Percentiles rank a stretch among this genome's conserved stretches.
Evolutionary conservation across 1,140 invertebrate genomes (phyloP).

Genomic region (Drosophila paulistorum): DNA sequence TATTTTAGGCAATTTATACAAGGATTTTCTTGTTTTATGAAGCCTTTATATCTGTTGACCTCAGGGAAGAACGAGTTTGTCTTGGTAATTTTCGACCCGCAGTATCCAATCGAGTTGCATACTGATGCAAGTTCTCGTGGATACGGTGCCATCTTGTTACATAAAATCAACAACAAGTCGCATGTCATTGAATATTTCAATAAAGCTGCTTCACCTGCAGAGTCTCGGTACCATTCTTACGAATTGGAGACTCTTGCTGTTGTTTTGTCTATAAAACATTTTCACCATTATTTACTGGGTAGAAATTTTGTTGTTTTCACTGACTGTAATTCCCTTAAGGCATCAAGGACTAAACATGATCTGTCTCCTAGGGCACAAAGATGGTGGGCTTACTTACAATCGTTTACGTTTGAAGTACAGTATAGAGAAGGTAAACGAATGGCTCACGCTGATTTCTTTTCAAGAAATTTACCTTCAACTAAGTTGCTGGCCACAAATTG

Average conservation of each 20-base stretch:
- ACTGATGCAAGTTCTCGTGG: constrained; percentile 6
- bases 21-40: constrained; percentile 5
- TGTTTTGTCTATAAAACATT: background rate
- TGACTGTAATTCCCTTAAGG: too few relatives aligned
- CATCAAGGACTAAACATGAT: too few relatives aligned
- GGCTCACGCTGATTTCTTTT: too few relatives aligned
- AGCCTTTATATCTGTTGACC: background rate
- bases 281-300: too few relatives aligned
- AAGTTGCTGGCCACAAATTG: too few relatives aligned
- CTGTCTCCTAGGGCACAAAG: too few relatives aligned
- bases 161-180: constrained; percentile 3
- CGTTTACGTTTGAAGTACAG: too few relatives aligned
- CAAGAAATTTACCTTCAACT: too few relatives aligned
- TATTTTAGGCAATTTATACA: background rate
- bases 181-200: background rate
- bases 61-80: constrained; percentile 2
- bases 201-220: constrained; percentile 1
- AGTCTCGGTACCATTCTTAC: constrained; percentile 1
- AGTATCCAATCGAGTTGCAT: constrained; percentile 7
- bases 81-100: constrained; percentile 7
- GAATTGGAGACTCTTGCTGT: constrained; percentile 1
- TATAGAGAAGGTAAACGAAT: too few relatives aligned
- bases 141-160: constrained; percentile 3
- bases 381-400: too few relatives aligned
- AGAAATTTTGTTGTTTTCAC: too few relatives aligned